Conservation (phyloP, 2,113 vertebrate genomes). For the Peromyscus leucopus region DNA sequence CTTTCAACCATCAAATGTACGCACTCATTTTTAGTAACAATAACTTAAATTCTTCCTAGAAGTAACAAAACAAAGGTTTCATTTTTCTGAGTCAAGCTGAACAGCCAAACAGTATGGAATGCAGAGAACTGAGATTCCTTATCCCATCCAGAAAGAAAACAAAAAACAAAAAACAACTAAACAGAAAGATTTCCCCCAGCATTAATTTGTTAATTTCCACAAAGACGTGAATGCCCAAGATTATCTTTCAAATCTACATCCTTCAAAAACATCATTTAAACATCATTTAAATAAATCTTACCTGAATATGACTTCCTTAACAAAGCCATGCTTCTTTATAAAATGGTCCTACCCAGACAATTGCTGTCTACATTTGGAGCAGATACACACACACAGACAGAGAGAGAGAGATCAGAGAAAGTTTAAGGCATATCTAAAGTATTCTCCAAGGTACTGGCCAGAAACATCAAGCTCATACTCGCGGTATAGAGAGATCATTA, state of each 20-base stretch:
- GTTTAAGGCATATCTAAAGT: slow-evolving; percentile 96
- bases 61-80: slow-evolving; percentile 32
- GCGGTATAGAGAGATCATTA: slow-evolving; percentile 97
- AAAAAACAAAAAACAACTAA: slow-evolving; percentile 36
- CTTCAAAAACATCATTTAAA: slow-evolving; percentile 80
- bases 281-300: slow-evolving; percentile 89
- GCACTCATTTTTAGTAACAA: slow-evolving; percentile 13
- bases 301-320: slow-evolving; percentile 97
- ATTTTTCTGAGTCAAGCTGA: slow-evolving; percentile 30
- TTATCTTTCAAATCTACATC: slow-evolving; percentile 29
- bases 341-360: slow-evolving; percentile 86
- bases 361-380: slow-evolving; percentile 89
- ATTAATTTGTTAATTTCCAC: slow-evolving; percentile 56
- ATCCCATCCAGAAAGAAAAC: slow-evolving; percentile 38
- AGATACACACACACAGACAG: slow-evolving; percentile 77
- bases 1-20: slow-evolving; percentile 21
- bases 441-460: slow-evolving; percentile 93
- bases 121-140: not conserved
- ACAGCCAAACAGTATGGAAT: slow-evolving; percentile 37
- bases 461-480: slow-evolving; percentile 94
- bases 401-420: slow-evolving; percentile 90
- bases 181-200: slow-evolving; percentile 15
- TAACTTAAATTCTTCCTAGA: slow-evolving; percentile 40
- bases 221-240: slow-evolving; percentile 59
- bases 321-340: slow-evolving; percentile 93